Percentiles rank a stretch among this genome's conserved stretches.
These are phyloP conservation scores for Polia nebulosa DNA, from an alignment of 2,888 invertebrate genomes.

Conservation along the genomic window DNA sequence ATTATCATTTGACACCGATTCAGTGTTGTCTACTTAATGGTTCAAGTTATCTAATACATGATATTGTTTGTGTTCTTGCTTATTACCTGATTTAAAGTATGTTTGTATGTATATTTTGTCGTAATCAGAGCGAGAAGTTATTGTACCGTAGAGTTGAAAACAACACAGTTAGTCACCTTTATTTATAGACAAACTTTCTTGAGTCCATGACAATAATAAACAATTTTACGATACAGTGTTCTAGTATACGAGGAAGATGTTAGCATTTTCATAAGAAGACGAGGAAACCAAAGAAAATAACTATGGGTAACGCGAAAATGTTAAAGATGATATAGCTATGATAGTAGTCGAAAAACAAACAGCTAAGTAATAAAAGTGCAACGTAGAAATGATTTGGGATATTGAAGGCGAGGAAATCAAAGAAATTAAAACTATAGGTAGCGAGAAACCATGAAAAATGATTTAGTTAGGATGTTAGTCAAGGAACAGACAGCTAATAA, in stretches of 20 bases:
- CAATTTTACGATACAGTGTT: not conserved
- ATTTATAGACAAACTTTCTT: not conserved
- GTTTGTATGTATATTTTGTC: constrained; percentile 3
- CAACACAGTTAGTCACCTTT: constrained; percentile 9
- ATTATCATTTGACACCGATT: constrained; percentile 66
- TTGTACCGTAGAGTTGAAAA: not conserved
- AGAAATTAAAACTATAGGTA: not conserved
- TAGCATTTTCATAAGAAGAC: not conserved
- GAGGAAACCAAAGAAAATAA: not conserved
- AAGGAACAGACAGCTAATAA: not conserved
- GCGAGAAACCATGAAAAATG: not conserved
- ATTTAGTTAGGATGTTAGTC: not conserved
- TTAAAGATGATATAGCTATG: not conserved
- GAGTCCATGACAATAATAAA: not conserved
- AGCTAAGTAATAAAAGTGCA: too few relatives aligned
- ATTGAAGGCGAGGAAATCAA: too few relatives aligned
- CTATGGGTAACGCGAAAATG: not conserved
- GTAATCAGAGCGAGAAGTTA: constrained; percentile 39
- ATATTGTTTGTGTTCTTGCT: constrained; percentile 47
- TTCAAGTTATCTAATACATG: constrained; percentile 64
- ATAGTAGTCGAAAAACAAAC: too few relatives aligned
- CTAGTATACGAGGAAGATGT: not conserved
- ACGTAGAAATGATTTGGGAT: too few relatives aligned
- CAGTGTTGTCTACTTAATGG: constrained; percentile 56
- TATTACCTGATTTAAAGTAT: constrained; percentile 49